Evolutionary conservation across 2,113 vertebrate species (phyloP), one percentile per base, ranked within the genome.

Genomic region (Mugil cephalus): DNA sequence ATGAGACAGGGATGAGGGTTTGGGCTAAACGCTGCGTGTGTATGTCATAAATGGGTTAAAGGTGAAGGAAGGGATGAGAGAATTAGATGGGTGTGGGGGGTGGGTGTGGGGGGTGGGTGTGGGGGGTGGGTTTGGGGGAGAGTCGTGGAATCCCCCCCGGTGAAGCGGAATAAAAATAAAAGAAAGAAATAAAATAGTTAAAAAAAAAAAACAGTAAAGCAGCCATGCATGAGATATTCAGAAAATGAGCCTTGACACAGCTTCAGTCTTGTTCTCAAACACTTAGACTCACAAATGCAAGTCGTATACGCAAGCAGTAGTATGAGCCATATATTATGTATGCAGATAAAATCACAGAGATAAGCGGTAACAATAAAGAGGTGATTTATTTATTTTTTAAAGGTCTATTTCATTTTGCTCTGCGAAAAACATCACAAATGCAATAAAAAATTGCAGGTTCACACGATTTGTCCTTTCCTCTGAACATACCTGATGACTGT

Each of bases 161-260:
- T 53, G 61, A 39, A 40, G 15, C 1, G 11, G 3, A 17, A n/a
- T 4, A 35, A 4, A 45, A 73, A 54, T 30, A 50, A 40, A 73
- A 54, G 2, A 50, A 40, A 75, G 50, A 55, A 19, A 61, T n/a
- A 36, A 15, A 21, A 30, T 12, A 34, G 18, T 15, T 54, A 47
- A 18, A 72, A 81, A 64, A 82, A 47, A 18, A 72, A 81, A 64
- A 82, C 74, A 47, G 69, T 86, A 66, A 52, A 61, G 69, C 64
- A 80, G 75, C 72, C 74, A 74, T 24, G 82, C 84, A 55, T 82
- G 72, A 89, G 64, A 82, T 69, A 79, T 79, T 77, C 59, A 83
- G 80, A 76, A 89, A 89, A 89, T 88, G 73, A 91, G 72, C 69
- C 82, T 77, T 84, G 81, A 82, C 76, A 61, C 78, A 63, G 65